Conservation (phyloP, 2,113 vertebrate genomes). For the Percina caprodes region DNA sequence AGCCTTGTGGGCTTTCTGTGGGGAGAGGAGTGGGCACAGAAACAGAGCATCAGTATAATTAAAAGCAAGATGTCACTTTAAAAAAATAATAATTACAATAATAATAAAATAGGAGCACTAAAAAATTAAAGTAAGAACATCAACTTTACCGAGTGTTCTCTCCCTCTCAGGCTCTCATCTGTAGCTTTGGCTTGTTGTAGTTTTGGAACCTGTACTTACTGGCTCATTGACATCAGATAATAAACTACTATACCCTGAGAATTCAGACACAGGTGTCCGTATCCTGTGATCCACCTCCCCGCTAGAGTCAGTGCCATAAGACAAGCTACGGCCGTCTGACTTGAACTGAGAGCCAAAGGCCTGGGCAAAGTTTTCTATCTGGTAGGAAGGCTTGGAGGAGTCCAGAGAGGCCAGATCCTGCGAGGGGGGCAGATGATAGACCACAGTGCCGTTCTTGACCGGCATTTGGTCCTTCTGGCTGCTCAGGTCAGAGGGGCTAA, state of each 20-base stretch:
- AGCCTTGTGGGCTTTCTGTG: constrained; percentile 89
- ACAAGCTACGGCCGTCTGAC: constrained; percentile 91
- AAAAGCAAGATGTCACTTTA: constrained; percentile 81
- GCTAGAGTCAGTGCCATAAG: constrained; percentile 91
- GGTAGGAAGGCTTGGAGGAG: constrained; percentile 94
- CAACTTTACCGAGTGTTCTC: constrained; percentile 71
- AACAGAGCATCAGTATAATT: constrained; percentile 92
- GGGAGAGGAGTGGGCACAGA: constrained; percentile 87
- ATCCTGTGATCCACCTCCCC: constrained; percentile 94
- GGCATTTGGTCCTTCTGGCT: constrained; percentile 89
- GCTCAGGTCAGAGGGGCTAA: constrained; percentile 91
- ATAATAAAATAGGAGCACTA: constrained; percentile 79
- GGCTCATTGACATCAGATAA: constrained; percentile 97
- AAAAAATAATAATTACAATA: constrained; percentile 87
- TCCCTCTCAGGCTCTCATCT: constrained; percentile 89
- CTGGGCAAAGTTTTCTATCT: constrained; percentile 99
- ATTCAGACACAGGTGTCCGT: constrained; percentile 96
- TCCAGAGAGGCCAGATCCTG: constrained; percentile 92
- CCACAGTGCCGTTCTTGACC: constrained; percentile 81
- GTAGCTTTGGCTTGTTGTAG: constrained; percentile 99
- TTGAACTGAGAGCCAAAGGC: constrained; percentile 99
- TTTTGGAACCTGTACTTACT: constrained; percentile 96
- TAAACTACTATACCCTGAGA: constrained; percentile 99
- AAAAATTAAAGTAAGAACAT: constrained; percentile 82
- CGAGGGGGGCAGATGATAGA: constrained; percentile 88